phyloP scores from a whole-genome alignment of 37 sponge, comb jelly and placozoan genomes.

The Geodia barretti region DNA sequence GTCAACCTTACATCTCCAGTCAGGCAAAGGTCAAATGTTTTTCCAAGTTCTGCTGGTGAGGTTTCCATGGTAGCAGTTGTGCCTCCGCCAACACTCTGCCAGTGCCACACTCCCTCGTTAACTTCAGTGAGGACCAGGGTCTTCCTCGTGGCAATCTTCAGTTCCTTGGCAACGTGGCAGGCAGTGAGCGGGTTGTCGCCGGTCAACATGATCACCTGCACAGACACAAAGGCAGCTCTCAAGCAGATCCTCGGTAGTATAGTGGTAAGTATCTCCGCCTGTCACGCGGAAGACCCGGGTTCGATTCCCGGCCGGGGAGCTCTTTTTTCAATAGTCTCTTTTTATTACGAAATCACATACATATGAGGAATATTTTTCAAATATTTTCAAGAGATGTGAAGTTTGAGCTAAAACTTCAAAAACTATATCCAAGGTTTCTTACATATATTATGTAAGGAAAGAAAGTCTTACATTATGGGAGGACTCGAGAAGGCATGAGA shows the following conservation, averaged over 20 bases:
- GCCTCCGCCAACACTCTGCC: slow-evolving; percentile 72
- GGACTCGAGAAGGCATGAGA: slow-evolving; percentile 69
- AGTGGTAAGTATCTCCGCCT: slow-evolving; percentile 97
- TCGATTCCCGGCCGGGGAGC: slow-evolving; percentile 93
- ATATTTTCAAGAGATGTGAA: background rate
- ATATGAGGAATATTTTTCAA: background rate
- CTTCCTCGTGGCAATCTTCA: slow-evolving; percentile 69
- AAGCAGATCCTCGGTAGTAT: slow-evolving; percentile 79
- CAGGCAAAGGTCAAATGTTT: slow-evolving; percentile 83
- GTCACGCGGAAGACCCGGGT: slow-evolving; percentile 88
- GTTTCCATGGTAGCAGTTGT: slow-evolving; percentile 23
- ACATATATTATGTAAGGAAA: too few relatives aligned
- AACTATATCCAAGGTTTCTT: background rate
- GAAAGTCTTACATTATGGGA: slow-evolving; percentile 92
- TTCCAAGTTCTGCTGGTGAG: slow-evolving; percentile 22
- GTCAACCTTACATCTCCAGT: slow-evolving; percentile 97
- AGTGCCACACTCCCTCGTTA: slow-evolving; percentile 58
- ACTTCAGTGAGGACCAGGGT: slow-evolving; percentile 50
- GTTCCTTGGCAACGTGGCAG: slow-evolving; percentile 94
- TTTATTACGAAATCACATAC: too few relatives aligned
- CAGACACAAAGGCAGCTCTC: background rate
- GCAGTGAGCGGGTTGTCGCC: slow-evolving; percentile 98
- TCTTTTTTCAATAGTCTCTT: too few relatives aligned
- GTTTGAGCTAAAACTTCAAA: background rate
- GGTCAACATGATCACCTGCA: slow-evolving; percentile 93